Base-by-base conservation (phyloP, 2,797 vertebrate genomes). In the Selene dorsalis region DNA sequence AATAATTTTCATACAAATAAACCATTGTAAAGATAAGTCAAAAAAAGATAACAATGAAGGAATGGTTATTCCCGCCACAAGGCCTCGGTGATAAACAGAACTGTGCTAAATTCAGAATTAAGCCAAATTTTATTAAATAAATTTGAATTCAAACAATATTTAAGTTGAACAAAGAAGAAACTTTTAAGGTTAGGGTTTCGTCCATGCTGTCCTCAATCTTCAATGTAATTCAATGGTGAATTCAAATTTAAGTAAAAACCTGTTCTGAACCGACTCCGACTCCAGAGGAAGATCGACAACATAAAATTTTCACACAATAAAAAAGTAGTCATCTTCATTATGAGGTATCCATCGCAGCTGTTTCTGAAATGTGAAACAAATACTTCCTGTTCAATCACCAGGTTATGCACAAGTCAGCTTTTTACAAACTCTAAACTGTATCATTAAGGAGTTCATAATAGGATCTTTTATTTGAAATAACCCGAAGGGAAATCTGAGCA, bases 291-390 rank as follows among this genome's bases (percentile, higher is more conserved):
- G 1, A 60, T 9, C 14, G 1, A 73, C 67, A 56, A 64, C 66
- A 81, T 69, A 58, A 60, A 80, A 79, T 80, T 55, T 72, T 87
- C 69, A 61, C 62, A 75, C 48, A 71, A 59, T n/a, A 58, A 53
- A 65, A 76, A 14, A 41, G 12, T 13, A 12, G 59, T 39, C 41
- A 0, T 77, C 77, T 79, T 91, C 83, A 87, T 93, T 93, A 93
- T 0, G 94, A 94, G 3, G 93, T 95, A 59, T 96, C 95, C 95
- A 96, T 96, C 20, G 88, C 6, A 82, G 84, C 0, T 0, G 88
- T 60, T 93, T 94, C 95, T 96, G 91, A 86, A 91, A 91, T 13
- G 53, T 0, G 79, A 77, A 79, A 73, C 3, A 84, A 13, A 73
- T 3, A 50, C 0, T 24, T 9, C 2, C 22, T 32, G 4, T 6